Evolutionary conservation across 2,888 invertebrate species (phyloP), one percentile per base, ranked within the genome.

Genomic region (Apocheima hispidaria): DNA sequence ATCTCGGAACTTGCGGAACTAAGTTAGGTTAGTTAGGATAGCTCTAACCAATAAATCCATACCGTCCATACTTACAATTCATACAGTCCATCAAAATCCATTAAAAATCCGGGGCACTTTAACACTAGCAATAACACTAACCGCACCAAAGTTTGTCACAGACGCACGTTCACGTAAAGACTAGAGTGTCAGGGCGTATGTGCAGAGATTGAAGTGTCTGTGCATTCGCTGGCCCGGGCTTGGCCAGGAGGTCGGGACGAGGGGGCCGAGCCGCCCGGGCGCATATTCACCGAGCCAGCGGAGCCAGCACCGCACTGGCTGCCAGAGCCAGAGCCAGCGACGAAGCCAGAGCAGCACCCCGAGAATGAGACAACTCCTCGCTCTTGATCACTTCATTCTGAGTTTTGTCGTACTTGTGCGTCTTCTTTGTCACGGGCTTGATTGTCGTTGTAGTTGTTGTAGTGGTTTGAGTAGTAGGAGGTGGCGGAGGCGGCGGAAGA

Each of bases 371-470:
- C 81, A 98, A 92, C 93, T 97, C 97, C 90, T 98, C 98, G 85
- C 97, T 98, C 93, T 98, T 98, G 78, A 97, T 97, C 74, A 98
- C 97, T 90, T 98, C 98, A 88, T 98, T 98, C 63, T 96, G 97
- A 88, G 96, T 95, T 86, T 97, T 97, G 81, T 97, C 97, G 82
- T 96, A 96, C 86, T 96, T 96, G 93, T 96, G 97, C 96, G 94
- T 94, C 90, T 94, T 94, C 92, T 96, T 96, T 75, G 96, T 95
- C 75, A 95, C 94, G 51, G 95, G 94, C 77, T 94, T 94, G 75
- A 92, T 56, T 4, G 92, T 90, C 1, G 92, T 88, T 1, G 90
- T 87, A 0, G 88, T 87, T 40, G 93, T 86, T 44, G 94, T 92
- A 58, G 93, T 90, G 49, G 93, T 79, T 33, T 89, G 81, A 63